Percentiles rank a stretch among this genome's conserved stretches.
Conservation (phyloP, 1,140 invertebrate species). For the Zaprionus capensis region DNA sequence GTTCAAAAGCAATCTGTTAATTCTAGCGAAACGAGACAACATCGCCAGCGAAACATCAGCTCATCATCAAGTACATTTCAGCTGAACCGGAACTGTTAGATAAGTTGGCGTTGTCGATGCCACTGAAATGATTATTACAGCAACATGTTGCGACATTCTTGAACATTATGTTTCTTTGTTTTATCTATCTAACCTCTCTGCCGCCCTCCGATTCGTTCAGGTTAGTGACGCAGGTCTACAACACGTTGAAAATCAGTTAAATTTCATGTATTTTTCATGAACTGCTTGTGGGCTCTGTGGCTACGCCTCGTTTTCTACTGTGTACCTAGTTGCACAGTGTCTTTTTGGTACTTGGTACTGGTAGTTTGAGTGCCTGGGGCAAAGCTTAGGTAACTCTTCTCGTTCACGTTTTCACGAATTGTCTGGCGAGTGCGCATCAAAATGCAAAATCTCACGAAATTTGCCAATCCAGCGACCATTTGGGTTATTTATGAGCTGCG, state of each 20-base stretch:
- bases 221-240: conserved; percentile 1
- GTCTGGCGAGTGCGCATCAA: conserved; percentile 65
- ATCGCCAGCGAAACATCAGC: conserved; percentile 25
- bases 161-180: conserved; percentile 4
- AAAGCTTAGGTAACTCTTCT: conserved; percentile 74
- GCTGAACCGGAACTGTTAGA: conserved; percentile 32
- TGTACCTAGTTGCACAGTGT: conserved; percentile 8
- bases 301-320: conserved; percentile 58
- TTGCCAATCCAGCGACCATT: conserved; percentile 76
- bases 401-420: conserved; percentile 76
- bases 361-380: conserved; percentile 38
- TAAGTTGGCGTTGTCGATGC: conserved; percentile 19
- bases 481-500: conserved; percentile 76
- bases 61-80: conserved; percentile 33
- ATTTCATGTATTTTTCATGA: conserved; percentile 45
- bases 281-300: conserved; percentile 35
- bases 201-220: conserved; percentile 8
- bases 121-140: conserved; percentile 25
- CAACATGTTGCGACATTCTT: conserved; percentile 27
- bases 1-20: conserved; percentile 3
- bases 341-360: neutral
- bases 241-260: conserved; percentile 22
- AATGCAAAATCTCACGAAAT: conserved; percentile 80
- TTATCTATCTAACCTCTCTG: neutral
- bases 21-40: conserved; percentile 40